Evolutionary conservation across 2,113 vertebrate genomes (phyloP).

Genomic region (Gavia stellata): DNA sequence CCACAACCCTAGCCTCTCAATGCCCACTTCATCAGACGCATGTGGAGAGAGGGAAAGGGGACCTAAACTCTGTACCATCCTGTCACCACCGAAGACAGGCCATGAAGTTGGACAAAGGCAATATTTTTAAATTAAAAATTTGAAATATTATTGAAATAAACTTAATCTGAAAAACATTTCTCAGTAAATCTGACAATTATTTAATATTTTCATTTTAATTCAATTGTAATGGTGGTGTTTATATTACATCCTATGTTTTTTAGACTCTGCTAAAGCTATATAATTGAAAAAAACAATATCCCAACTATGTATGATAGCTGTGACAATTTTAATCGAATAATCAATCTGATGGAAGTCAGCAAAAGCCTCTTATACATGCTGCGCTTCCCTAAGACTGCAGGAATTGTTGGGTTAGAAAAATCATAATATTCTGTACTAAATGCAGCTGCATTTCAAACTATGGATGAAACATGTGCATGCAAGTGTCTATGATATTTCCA

Average conservation of each 20-base stretch:
- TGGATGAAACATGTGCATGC: neutral
- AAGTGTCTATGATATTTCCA: neutral
- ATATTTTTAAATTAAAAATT: neutral
- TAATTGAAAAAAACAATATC: neutral
- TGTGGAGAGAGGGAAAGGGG: neutral
- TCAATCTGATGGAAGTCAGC: neutral
- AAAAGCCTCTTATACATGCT: neutral
- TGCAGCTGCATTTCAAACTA: neutral
- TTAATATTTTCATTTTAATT: neutral
- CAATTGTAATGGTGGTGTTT: neutral
- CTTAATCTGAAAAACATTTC: neutral
- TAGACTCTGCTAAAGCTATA: neutral
- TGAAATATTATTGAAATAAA: neutral
- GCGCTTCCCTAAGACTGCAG: neutral
- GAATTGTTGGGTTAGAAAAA: neutral
- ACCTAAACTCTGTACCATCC: neutral
- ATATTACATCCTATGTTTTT: neutral
- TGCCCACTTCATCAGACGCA: neutral
- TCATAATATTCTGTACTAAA: neutral
- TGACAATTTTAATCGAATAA: neutral
- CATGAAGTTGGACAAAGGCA: neutral
- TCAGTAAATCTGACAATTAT: neutral
- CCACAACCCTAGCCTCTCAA: neutral
- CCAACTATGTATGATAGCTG: neutral
- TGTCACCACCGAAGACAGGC: neutral